A percentile compares a stretch with the other conserved stretches of the same genome.
phyloP scores from a whole-genome alignment of 2,113 vertebrate species.

The Ptilonorhynchus violaceus region DNA sequence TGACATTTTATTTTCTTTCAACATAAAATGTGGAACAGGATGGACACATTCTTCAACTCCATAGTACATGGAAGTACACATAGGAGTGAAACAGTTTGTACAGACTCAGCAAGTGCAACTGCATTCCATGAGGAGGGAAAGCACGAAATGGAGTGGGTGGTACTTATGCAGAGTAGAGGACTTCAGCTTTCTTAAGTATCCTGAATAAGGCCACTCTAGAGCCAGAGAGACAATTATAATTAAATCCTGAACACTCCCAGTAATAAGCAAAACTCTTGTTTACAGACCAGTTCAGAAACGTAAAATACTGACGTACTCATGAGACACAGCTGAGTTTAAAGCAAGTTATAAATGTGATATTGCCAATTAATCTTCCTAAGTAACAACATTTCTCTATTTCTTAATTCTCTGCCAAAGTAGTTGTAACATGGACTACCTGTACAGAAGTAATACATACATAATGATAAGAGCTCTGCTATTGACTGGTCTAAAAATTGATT shows the following conservation, averaged over 20 bases:
- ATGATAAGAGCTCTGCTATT: not conserved
- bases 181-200: not conserved
- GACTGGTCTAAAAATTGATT: not conserved
- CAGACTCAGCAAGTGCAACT: not conserved
- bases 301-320: not conserved
- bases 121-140: not conserved
- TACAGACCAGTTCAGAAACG: not conserved
- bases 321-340: not conserved
- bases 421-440: not conserved
- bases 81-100: not conserved
- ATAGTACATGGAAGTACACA: not conserved
- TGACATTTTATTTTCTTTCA: not conserved
- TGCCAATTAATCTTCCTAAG: not conserved
- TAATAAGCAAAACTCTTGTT: not conserved
- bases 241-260: not conserved
- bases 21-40: not conserved
- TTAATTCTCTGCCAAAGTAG: not conserved
- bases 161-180: accelerated
- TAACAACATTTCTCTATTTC: not conserved
- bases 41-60: not conserved
- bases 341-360: not conserved
- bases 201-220: not conserved
- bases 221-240: not conserved
- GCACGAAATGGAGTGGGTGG: accelerated
- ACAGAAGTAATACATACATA: not conserved